Evolutionary conservation across 2,797 vertebrate genomes (phyloP).

Genomic region (Acanthurus leucopareius): DNA sequence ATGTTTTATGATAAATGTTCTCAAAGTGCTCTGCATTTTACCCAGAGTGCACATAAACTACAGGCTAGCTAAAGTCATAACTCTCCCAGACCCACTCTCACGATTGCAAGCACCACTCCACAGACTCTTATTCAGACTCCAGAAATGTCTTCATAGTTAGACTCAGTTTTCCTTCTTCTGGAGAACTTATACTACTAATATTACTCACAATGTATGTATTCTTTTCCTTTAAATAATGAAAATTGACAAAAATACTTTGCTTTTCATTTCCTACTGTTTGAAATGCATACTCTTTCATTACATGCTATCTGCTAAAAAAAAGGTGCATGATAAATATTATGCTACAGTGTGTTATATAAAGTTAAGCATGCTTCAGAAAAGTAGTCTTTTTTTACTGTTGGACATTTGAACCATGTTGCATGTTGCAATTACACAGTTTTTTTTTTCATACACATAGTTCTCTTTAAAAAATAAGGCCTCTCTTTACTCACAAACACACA

Average conservation of each 20-base stretch:
- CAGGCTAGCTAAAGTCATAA: slow-evolving; percentile 79
- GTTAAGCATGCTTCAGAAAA: slow-evolving; percentile 4
- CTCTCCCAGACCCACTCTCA: slow-evolving; percentile 77
- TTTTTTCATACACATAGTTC: neutral
- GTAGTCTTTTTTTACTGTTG: neutral
- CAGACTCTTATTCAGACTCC: slow-evolving; percentile 65
- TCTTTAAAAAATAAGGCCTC: neutral
- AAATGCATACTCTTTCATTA: neutral
- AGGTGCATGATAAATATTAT: neutral
- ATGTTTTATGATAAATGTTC: slow-evolving; percentile 86
- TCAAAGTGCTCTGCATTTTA: slow-evolving; percentile 85
- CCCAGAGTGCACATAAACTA: slow-evolving; percentile 85
- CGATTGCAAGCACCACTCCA: slow-evolving; percentile 74
- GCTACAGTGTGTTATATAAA: neutral
- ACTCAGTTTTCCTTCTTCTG: slow-evolving; percentile 33
- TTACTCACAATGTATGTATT: neutral
- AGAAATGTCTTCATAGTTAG: slow-evolving; percentile 53
- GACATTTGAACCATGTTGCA: neutral
- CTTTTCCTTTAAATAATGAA: neutral
- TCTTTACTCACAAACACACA: neutral
- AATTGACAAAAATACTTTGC: neutral
- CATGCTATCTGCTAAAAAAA: neutral
- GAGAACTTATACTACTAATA: slow-evolving; percentile 14
- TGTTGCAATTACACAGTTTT: neutral
- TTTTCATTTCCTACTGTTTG: no score